phyloP scores from a whole-genome alignment of 2,888 invertebrate species.

The Laspeyria flexula region DNA sequence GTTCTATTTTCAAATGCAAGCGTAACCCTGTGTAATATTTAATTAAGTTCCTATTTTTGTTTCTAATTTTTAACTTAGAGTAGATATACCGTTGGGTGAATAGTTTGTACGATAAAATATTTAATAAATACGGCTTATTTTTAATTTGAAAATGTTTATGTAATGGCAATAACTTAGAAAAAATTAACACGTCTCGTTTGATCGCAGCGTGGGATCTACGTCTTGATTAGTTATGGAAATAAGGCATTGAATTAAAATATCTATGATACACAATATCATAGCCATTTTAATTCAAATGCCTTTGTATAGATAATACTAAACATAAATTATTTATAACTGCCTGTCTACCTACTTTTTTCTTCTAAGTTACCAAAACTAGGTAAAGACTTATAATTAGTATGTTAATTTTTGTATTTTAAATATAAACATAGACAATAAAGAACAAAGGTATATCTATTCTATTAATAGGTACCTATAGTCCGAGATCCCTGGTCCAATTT shows the following conservation, averaged over 20 bases:
- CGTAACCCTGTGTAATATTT: too few species aligned
- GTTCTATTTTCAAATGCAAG: background rate
- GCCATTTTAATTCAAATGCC: conserved; percentile 2
- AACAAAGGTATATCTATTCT: too few species aligned
- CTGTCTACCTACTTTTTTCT: background rate
- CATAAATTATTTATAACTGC: background rate
- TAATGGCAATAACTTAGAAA: conserved; percentile 21
- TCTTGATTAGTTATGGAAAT: conserved; percentile 45
- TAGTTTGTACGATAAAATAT: too few species aligned
- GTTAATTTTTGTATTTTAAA: too few species aligned
- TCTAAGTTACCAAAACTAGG: too few species aligned
- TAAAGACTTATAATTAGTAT: too few species aligned
- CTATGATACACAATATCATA: conserved; percentile 7
- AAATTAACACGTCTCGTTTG: conserved; percentile 36
- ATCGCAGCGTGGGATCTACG: conserved; percentile 41
- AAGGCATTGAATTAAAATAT: too few species aligned
- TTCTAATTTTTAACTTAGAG: background rate
- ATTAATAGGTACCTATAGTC: too few species aligned
- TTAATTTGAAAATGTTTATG: conserved; percentile 26
- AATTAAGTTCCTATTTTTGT: background rate
- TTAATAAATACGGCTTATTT: background rate
- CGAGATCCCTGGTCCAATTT: too few species aligned
- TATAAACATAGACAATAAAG: too few species aligned
- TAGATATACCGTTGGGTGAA: background rate
- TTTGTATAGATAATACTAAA: background rate